Evolutionary conservation across 2,888 invertebrate genomes (phyloP).

Genomic region (Quadroppia sp.): DNA sequence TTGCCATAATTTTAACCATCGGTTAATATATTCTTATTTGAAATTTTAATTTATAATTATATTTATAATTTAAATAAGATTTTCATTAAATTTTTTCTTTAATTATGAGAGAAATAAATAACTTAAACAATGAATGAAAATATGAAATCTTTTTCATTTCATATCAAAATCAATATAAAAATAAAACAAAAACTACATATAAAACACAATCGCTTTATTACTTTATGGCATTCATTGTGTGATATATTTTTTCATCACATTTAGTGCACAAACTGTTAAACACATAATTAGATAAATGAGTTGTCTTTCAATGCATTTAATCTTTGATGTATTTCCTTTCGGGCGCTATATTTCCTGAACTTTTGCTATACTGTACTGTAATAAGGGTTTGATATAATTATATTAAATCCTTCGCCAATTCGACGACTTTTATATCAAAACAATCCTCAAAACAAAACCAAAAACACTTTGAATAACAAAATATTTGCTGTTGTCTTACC

Average conservation of each 20-base stretch:
- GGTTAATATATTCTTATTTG: not conserved
- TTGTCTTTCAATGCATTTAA: not conserved
- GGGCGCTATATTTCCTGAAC: not conserved
- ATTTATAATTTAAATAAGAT: too few species aligned
- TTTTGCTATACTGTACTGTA: not conserved
- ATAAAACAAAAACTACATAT: too few species aligned
- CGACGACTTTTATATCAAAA: not conserved
- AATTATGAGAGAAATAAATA: too few species aligned
- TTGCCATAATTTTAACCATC: not conserved
- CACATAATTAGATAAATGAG: constrained; percentile 26
- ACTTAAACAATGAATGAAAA: too few species aligned
- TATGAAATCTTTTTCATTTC: too few species aligned
- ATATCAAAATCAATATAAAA: too few species aligned
- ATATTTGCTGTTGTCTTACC: not conserved
- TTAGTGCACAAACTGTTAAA: not conserved
- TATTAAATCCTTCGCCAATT: not conserved
- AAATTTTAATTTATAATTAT: too few species aligned
- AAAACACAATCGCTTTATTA: not conserved
- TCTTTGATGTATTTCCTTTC: constrained; percentile 9
- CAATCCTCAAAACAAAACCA: not conserved
- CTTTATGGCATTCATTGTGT: not conserved
- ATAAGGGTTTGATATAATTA: not conserved
- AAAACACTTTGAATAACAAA: not conserved
- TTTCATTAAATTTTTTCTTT: not conserved
- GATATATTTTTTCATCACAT: not conserved